Evolutionary conservation across 2,797 vertebrate genomes (phyloP), one percentile per base, ranked within the genome.

Genomic region (Alcedo atthis): DNA sequence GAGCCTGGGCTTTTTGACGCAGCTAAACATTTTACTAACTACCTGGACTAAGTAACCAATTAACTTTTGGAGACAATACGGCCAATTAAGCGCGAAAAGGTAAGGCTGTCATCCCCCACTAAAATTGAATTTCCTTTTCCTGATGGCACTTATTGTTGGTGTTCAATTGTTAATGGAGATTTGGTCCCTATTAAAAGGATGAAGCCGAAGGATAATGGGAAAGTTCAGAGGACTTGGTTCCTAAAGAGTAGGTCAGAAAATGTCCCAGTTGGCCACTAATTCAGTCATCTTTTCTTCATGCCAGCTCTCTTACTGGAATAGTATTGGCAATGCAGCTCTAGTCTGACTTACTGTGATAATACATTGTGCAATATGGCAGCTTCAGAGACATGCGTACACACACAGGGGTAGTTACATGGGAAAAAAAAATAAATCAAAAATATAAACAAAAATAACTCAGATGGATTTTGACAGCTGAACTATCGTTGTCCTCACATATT

Each of bases 21-120:
- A 99, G 98, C 98, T 99, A 99, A 99, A 99, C 99, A 99, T 99
- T 98, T 99, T 99, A 99, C 99, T 99, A 99, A 99, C 98, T 99
- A 99, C 99, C 99, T 99, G 99, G 99, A 99, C 99, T 99, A 98
- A 98, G 99, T 99, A 99, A 99, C 99, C 99, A 99, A 99, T 99
- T 99, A 99, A 99, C 99, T 99, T 98, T 98, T 98, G 98, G 98
- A 98, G 98, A 99, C 98, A 99, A 99, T 98, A 99, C 98, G 99
- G 99, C 98, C 98, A 99, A 99, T 99, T 99, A 99, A 99, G 99
- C 98, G 98, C 98, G 98, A 98, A 99, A 99, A 99, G 99, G 98
- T 99, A 98, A 99, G 98, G 98, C 98, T 98, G 98, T 98, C 97
- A 97, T 98, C 98, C 98, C 98, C 98, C 98, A 98, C 97, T 97